Evolutionary conservation across 2,888 invertebrate species (phyloP).

Genomic region (Cordylochernes scorpioides): DNA sequence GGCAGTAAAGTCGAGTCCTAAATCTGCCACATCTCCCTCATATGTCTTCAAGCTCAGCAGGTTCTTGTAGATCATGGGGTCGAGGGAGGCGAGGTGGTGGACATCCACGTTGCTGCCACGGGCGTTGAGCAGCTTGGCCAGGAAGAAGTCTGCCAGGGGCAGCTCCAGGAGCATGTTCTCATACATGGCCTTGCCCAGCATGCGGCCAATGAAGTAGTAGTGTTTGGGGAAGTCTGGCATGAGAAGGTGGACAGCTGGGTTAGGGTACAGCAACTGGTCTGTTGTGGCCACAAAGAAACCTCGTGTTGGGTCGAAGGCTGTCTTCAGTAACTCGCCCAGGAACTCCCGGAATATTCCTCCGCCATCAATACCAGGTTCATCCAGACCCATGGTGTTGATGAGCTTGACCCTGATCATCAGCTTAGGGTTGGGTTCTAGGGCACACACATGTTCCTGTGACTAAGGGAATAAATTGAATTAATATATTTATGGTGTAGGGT

Average conservation of each 20-base stretch:
- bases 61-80: constrained; percentile 67
- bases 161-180: constrained; percentile 80
- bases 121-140: constrained; percentile 57
- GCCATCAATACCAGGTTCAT: constrained; percentile 90
- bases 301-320: constrained; percentile 82
- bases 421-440: constrained; percentile 55
- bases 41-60: constrained; percentile 61
- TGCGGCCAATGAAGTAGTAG: constrained; percentile 75
- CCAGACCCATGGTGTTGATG: constrained; percentile 62
- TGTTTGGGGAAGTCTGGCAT: constrained; percentile 62
- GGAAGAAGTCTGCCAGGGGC: constrained; percentile 82
- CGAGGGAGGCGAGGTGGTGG: constrained; percentile 73
- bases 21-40: constrained; percentile 53
- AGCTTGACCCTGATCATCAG: constrained; percentile 62
- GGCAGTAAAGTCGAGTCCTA: constrained; percentile 66
- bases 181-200: constrained; percentile 80
- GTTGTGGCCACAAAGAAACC: constrained; percentile 69
- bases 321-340: constrained; percentile 67
- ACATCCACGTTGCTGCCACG: constrained; percentile 41
- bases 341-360: constrained; percentile 91
- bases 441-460: background rate
- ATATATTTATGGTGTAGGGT: no score
- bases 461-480: background rate
- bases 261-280: constrained; percentile 81
- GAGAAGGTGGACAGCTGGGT: constrained; percentile 65